These are phyloP conservation scores for Rhodeus uyekii DNA, from an alignment of 2,797 vertebrate genomes.

Conservation along the genomic window DNA sequence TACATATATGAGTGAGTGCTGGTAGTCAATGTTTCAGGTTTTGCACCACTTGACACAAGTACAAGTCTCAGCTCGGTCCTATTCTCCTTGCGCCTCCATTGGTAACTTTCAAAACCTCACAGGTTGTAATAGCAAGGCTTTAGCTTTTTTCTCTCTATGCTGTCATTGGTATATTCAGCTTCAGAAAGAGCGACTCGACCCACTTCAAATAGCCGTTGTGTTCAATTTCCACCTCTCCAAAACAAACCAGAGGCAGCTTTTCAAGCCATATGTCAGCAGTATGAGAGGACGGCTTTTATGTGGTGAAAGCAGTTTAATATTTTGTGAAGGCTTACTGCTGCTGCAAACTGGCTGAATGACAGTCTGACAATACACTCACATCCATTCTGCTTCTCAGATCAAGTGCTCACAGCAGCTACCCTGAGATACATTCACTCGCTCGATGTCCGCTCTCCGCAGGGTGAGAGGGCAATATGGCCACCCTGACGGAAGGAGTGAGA, in stretches of 20 bases:
- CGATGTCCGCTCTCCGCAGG: constrained; percentile 1
- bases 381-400: constrained; percentile 47
- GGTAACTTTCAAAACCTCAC: constrained; percentile 41
- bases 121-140: constrained; percentile 28
- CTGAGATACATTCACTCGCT: constrained; percentile 35
- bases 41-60: constrained; percentile 15
- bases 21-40: neutral
- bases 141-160: constrained; percentile 41
- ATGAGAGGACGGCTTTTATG: constrained; percentile 52
- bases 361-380: constrained; percentile 52
- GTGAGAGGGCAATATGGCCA: constrained; percentile 47
- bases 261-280: constrained; percentile 52
- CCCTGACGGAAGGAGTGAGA: constrained; percentile 8
- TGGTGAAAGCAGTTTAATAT: constrained; percentile 58
- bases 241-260: constrained; percentile 58
- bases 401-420: constrained; percentile 42
- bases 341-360: constrained; percentile 44
- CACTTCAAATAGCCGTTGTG: constrained; percentile 59
- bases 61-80: constrained; percentile 14
- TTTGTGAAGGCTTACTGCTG: constrained; percentile 51
- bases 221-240: constrained; percentile 58
- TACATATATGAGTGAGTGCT: neutral
- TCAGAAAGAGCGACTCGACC: constrained; percentile 44
- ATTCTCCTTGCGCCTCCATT: neutral
- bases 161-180: constrained; percentile 45